Percentiles rank a stretch among this genome's conserved stretches.
Conservation (phyloP, 2,113 vertebrate species). For the Anoplopoma fimbria region DNA sequence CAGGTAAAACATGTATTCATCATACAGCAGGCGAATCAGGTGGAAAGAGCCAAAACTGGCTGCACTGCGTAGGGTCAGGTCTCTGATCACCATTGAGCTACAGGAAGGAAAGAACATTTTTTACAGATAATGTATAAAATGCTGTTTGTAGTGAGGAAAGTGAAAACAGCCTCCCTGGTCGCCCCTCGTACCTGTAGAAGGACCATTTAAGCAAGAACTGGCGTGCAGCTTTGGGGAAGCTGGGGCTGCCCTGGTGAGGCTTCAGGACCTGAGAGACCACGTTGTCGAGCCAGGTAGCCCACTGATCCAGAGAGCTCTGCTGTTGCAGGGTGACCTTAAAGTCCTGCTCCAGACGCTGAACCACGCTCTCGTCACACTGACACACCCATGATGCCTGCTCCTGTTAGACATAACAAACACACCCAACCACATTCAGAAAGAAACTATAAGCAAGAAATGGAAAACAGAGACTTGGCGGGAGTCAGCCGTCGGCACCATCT, state of each 20-base stretch:
- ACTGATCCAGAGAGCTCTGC: slow-evolving; percentile 98
- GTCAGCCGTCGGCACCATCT: too few species aligned
- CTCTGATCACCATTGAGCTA: slow-evolving; percentile 99
- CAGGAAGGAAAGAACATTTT: background rate
- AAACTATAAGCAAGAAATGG: background rate
- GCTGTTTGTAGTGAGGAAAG: background rate
- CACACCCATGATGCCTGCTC: slow-evolving; percentile 99
- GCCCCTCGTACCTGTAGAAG: slow-evolving; percentile 91
- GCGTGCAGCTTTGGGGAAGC: slow-evolving; percentile 94
- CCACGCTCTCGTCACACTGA: slow-evolving; percentile 96
- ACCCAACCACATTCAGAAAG: slow-evolving; percentile 4
- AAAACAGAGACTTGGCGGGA: background rate
- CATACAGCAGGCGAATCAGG: slow-evolving; percentile 96
- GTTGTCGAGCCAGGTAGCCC: slow-evolving; percentile 95
- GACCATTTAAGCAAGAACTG: slow-evolving; percentile 99
- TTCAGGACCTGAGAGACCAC: slow-evolving; percentile 97
- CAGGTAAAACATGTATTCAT: slow-evolving; percentile 99
- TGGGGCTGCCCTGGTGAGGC: slow-evolving; percentile 91
- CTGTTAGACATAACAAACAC: slow-evolving; percentile 76
- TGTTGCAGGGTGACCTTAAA: slow-evolving; percentile 98
- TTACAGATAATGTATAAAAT: background rate
- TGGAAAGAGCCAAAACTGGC: slow-evolving; percentile 99
- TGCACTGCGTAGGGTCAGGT: slow-evolving; percentile 95
- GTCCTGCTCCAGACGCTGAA: slow-evolving; percentile 96
- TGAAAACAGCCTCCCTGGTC: background rate